Percentiles rank a stretch among this genome's conserved stretches.
Evolutionary conservation across 2,888 invertebrate genomes (phyloP).

Genomic region (Ferdinandea cuprea): DNA sequence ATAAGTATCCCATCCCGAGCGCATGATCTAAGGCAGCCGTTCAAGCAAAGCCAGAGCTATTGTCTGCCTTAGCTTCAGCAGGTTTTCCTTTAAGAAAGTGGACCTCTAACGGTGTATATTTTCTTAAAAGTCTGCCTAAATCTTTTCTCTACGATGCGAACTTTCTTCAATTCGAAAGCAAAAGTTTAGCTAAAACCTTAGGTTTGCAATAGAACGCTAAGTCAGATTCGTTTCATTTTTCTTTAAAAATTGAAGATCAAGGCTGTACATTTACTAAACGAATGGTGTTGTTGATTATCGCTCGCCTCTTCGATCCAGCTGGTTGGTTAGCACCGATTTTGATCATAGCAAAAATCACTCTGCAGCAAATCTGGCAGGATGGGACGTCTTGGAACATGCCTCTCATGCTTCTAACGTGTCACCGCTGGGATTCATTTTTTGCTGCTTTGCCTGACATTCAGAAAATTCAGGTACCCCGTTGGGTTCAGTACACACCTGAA

Average conservation of each 20-base stretch:
- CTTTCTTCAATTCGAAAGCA: background rate
- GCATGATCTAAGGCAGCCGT: slow-evolving; percentile 23
- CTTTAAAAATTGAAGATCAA: background rate
- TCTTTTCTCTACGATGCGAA: background rate
- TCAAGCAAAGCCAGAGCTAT: slow-evolving; percentile 32
- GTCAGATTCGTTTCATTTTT: background rate
- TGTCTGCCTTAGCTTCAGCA: slow-evolving; percentile 8
- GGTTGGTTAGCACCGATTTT: slow-evolving; percentile 61
- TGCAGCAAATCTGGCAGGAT: no score
- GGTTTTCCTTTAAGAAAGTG: slow-evolving; percentile 26
- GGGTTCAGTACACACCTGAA: slow-evolving; percentile 20
- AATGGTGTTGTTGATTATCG: slow-evolving; percentile 45
- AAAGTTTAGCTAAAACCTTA: no score
- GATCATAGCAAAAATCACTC: slow-evolving; percentile 51
- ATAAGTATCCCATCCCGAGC: slow-evolving; percentile 42
- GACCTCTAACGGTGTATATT: no score
- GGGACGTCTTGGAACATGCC: background rate
- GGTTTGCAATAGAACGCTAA: slow-evolving; percentile 12
- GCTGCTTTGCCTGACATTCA: slow-evolving; percentile 19
- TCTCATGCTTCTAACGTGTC: slow-evolving; percentile 33
- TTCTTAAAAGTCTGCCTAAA: background rate
- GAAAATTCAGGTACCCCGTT: slow-evolving; percentile 42
- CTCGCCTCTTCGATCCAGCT: no score
- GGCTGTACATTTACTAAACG: slow-evolving; percentile 41
- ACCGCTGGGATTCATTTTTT: background rate